Evolutionary conservation across 1,140 invertebrate genomes (phyloP).

Genomic region (Bombus fervidus): DNA sequence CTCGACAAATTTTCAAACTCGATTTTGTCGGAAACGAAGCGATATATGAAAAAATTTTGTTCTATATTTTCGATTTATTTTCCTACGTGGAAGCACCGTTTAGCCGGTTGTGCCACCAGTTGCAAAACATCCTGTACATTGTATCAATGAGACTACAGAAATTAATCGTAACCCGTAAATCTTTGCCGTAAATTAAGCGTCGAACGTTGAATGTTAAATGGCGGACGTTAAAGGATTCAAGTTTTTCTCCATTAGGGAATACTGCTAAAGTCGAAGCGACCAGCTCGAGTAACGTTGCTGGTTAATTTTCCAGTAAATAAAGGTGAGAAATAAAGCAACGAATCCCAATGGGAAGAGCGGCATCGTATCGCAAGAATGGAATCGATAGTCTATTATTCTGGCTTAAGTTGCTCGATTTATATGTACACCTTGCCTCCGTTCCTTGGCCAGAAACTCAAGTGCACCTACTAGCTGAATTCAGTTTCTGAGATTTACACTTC

Average conservation of each 20-base stretch:
- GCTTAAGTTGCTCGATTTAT: constrained; percentile 74
- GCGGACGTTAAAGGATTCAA: not conserved
- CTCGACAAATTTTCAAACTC: no score
- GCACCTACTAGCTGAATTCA: constrained; percentile 45
- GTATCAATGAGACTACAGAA: no score
- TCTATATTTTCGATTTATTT: no score
- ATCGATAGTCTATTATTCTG: constrained; percentile 79
- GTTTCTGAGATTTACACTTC: constrained; percentile 55
- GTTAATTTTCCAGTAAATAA: constrained; percentile 78
- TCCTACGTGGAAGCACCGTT: no score
- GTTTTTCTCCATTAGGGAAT: not conserved
- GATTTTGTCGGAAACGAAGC: no score
- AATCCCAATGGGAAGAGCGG: not conserved
- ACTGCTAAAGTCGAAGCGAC: not conserved
- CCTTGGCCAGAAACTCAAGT: constrained; percentile 50
- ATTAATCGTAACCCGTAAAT: not conserved
- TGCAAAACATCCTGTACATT: no score
- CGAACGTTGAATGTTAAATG: not conserved
- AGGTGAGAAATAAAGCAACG: constrained; percentile 50
- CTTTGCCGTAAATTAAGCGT: not conserved
- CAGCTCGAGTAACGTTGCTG: constrained; percentile 18
- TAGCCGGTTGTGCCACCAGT: no score
- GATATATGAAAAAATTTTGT: no score
- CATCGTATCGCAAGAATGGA: constrained; percentile 52
- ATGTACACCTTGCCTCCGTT: constrained; percentile 67